phyloP scores from a whole-genome alignment of 1,140 invertebrate genomes.

The Drosophila oshimai region DNA sequence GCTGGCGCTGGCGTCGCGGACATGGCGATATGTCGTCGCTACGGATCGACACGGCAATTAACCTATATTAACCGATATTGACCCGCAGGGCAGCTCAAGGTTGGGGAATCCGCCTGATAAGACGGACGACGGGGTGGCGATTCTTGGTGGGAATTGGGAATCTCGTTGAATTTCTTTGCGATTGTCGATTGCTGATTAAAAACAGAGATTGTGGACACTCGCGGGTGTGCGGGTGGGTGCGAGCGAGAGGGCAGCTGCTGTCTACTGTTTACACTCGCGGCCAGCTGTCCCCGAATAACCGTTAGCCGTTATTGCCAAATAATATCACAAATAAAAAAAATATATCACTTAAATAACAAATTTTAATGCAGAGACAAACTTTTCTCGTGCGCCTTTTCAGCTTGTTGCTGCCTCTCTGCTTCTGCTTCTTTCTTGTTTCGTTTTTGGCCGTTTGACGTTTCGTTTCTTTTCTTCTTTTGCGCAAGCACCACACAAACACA shows the following conservation, averaged over 20 bases:
- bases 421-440: not conserved
- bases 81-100: conserved; percentile 16
- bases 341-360: not conserved
- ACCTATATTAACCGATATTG: not conserved
- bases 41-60: not conserved
- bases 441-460: conserved; percentile 13
- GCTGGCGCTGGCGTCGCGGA: conserved; percentile 11
- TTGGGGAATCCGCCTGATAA: conserved; percentile 43
- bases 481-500: too few species aligned
- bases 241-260: not conserved
- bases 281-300: conserved; percentile 20
- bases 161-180: not conserved
- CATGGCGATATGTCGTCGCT: not conserved
- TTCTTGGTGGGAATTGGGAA: too few species aligned
- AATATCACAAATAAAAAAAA: not conserved
- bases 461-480: conserved; percentile 7
- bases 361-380: not conserved
- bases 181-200: not conserved
- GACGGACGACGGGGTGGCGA: too few species aligned
- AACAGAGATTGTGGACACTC: not conserved
- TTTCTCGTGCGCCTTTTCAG: not conserved
- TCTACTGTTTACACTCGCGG: conserved; percentile 26
- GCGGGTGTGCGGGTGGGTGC: not conserved
- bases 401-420: not conserved
- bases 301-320: not conserved